Base-by-base conservation (phyloP, 2,113 vertebrate genomes). In the zebrafish (Danio rerio) region DNA sequence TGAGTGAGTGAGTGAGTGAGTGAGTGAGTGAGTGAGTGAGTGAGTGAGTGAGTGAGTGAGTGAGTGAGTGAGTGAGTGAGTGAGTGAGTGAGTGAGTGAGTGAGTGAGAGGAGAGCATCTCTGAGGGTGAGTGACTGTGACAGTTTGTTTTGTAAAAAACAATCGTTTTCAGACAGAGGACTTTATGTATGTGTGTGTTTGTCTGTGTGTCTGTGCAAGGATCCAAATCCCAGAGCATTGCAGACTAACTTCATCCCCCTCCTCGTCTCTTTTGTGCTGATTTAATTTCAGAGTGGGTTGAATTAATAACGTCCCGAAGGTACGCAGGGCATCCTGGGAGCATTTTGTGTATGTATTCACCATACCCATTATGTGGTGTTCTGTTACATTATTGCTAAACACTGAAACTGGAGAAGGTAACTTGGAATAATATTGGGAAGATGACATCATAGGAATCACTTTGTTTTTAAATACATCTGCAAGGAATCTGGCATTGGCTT, bases 51-150 rank as follows among this genome's bases (percentile, higher is more conserved):
- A n/a, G n/a, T n/a, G n/a, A n/a, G n/a, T n/a, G n/a, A n/a, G n/a
- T n/a, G n/a, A n/a, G n/a, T n/a, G n/a, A n/a, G n/a, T n/a, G n/a
- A n/a, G n/a, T n/a, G n/a, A n/a, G n/a, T n/a, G n/a, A n/a, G n/a
- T n/a, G n/a, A n/a, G n/a, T n/a, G n/a, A n/a, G n/a, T n/a, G n/a
- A n/a, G n/a, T n/a, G n/a, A n/a, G n/a, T n/a, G n/a, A n/a, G n/a
- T n/a, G 61, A 78, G 49, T 70, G 40, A 63, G 52, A 58, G 49
- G n/a, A 59, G 42, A 85, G 82, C 84, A 72, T 75, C 56, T 86
- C 66, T 91, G 89, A 92, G 83, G 68, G 84, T 92, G 85, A 92
- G 75, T 40, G 0, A 72, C 84, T 90, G 74, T 93, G 92, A 93
- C 91, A 92, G 89, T 81, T 87, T 92, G 71, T 72, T 83, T 86